These are phyloP conservation scores for Eumerus sabulonum DNA, from an alignment of 2,888 invertebrate species.

Conservation along the genomic window DNA sequence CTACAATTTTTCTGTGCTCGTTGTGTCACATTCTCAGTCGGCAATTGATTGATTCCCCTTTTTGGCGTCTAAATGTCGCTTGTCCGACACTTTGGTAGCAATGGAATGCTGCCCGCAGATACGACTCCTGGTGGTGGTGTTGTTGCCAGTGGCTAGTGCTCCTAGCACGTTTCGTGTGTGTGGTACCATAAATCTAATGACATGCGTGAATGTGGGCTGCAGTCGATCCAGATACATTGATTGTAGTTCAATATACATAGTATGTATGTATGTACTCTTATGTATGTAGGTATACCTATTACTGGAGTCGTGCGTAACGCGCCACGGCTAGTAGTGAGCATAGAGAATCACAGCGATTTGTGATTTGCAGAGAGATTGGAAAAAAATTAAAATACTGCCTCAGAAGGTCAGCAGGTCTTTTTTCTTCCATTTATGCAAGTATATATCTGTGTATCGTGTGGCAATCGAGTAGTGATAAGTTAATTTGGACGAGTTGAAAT, in stretches of 20 bases:
- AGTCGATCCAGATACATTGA: constrained; percentile 48
- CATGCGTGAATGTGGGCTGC: constrained; percentile 65
- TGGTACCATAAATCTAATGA: constrained; percentile 64
- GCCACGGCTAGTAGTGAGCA: too few species aligned
- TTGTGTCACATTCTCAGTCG: constrained; percentile 64
- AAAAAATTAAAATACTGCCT: too few species aligned
- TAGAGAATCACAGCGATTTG: too few species aligned
- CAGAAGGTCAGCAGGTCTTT: too few species aligned
- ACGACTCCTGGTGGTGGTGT: constrained; percentile 36
- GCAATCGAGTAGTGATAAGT: too few species aligned
- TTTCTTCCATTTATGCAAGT: constrained; percentile 36
- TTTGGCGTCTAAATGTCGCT: constrained; percentile 66
- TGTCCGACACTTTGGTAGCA: constrained; percentile 55
- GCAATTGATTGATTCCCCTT: constrained; percentile 62
- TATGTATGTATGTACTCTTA: too few species aligned
- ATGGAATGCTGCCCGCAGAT: constrained; percentile 41
- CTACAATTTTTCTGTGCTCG: constrained; percentile 43
- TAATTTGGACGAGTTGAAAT: too few species aligned
- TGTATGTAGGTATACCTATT: too few species aligned
- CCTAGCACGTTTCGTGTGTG: constrained; percentile 37
- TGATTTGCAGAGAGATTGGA: too few species aligned
- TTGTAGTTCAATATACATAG: constrained; percentile 37
- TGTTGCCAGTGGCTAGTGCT: constrained; percentile 21
- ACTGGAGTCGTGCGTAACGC: too few species aligned
- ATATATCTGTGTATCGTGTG: constrained; percentile 14